These are phyloP conservation scores for Polydrusus pterygomalis DNA, from an alignment of 2,888 invertebrate species.

Conservation along the genomic window DNA sequence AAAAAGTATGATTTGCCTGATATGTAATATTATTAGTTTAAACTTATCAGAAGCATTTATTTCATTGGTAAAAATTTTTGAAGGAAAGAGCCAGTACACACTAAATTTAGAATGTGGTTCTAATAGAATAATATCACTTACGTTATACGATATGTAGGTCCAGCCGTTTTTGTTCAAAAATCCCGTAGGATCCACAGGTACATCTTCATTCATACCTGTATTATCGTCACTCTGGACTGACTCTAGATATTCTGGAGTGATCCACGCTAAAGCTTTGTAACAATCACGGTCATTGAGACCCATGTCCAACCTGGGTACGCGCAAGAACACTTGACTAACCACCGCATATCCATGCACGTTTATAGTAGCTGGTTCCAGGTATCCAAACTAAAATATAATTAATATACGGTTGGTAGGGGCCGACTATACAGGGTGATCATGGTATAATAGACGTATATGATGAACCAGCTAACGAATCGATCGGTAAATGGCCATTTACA, in stretches of 20 bases:
- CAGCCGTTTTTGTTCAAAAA: constrained; percentile 56
- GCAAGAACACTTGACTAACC: constrained; percentile 76
- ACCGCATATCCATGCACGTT: constrained; percentile 76
- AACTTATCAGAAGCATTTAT: too few species aligned
- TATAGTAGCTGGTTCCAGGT: constrained; percentile 74
- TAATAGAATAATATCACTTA: constrained; percentile 31
- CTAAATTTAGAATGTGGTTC: background rate
- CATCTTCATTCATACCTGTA: constrained; percentile 25
- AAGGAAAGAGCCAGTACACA: background rate
- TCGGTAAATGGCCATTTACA: too few species aligned
- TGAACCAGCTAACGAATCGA: too few species aligned
- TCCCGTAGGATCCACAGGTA: constrained; percentile 42
- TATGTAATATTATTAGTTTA: too few species aligned
- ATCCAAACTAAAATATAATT: constrained; percentile 71
- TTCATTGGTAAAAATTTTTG: too few species aligned
- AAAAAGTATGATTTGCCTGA: too few species aligned
- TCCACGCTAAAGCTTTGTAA: constrained; percentile 58
- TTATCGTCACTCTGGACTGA: constrained; percentile 30
- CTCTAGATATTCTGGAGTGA: constrained; percentile 55
- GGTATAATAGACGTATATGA: too few species aligned
- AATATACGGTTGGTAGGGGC: background rate
- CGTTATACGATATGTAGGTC: constrained; percentile 57
- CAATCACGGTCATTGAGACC: constrained; percentile 62
- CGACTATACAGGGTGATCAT: too few species aligned
- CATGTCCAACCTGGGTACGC: constrained; percentile 71